Evolutionary conservation across 2,888 invertebrate species (phyloP).

Genomic region (Unio pictorum): DNA sequence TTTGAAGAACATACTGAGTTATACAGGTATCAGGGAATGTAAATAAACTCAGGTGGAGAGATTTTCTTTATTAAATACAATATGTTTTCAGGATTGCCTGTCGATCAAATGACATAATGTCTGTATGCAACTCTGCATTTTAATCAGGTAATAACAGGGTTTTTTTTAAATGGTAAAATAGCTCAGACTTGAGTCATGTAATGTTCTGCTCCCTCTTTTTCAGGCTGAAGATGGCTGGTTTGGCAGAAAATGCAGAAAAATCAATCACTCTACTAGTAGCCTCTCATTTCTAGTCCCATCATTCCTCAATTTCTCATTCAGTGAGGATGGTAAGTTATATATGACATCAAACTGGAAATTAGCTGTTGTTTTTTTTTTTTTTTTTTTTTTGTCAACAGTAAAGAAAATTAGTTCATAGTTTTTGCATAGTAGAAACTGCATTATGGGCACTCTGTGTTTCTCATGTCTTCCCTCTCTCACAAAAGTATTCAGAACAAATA

Average conservation of each 20-base stretch:
- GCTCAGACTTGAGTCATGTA: neutral
- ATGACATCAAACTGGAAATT: neutral
- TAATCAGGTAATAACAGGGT: neutral
- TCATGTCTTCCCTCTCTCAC: neutral
- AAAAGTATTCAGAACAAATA: too few species aligned
- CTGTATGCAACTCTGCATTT: neutral
- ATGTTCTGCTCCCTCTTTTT: constrained; percentile 5
- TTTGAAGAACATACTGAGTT: too few species aligned
- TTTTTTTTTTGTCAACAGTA: too few species aligned
- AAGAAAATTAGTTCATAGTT: neutral
- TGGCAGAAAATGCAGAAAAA: constrained; percentile 93
- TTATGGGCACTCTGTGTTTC: neutral
- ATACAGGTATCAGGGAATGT: too few species aligned
- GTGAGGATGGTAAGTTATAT: constrained; percentile 78
- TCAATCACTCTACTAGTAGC: constrained; percentile 92
- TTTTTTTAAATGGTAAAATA: neutral
- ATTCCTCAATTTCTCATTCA: constrained; percentile 84
- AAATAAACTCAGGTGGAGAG: too few species aligned
- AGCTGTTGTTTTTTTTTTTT: too few species aligned
- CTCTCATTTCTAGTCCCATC: constrained; percentile 91
- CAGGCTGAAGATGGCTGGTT: constrained; percentile 84
- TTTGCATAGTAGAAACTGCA: neutral
- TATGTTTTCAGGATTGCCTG: too few species aligned
- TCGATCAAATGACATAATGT: too few species aligned
- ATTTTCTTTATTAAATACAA: too few species aligned